Base-by-base conservation (phyloP, 37 sponge, comb jelly and placozoan genomes). In the Spongia lamella region DNA sequence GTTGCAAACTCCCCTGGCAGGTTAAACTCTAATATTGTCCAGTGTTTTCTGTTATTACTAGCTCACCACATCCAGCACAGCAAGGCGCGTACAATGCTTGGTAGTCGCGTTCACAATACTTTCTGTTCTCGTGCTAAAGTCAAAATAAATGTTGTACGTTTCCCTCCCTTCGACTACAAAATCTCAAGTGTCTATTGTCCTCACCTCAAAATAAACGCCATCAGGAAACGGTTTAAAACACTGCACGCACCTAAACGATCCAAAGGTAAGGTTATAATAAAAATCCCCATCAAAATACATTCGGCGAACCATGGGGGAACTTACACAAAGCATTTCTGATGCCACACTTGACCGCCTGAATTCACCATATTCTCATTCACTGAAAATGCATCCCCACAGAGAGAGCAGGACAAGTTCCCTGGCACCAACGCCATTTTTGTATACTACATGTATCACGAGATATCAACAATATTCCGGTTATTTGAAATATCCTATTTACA, bases 211-310 rank as follows among this genome's bases (percentile, higher is more conserved):
- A 79, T 95, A 98, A 0, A 88, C 80, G 24, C 93, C 96, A 0
- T 98, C 92, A 21, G 89, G 91, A 56, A 98, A 98, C 29, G 96
- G 99, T 53, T 94, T 93, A 38, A 98, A 93, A 50, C 99, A 98
- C 84, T 98, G 96, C n/a, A 90, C 96, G 72, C 96, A 95, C 0
- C 94, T 93, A 27, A 6, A 37, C 31, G 33, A 32, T 17, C 34
- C 30, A 61, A 19, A 65, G 7, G 67, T 34, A 72, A 27, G 43
- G 31, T 0, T 29, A 36, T 21, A 80, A 29, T 7, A 63, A 11
- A 2, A n/a, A 62, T n/a, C 3, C 7, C 11, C 20, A 34, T 31
- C 1, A 5, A 40, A 68, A 30, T 25, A 2, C 4, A 40, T 38
- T n/a, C n/a, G n/a, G n/a, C n/a, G n/a, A n/a, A n/a, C n/a, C n/a